Conservation (phyloP, 2,113 vertebrate genomes). For the Anhinga rufa region DNA sequence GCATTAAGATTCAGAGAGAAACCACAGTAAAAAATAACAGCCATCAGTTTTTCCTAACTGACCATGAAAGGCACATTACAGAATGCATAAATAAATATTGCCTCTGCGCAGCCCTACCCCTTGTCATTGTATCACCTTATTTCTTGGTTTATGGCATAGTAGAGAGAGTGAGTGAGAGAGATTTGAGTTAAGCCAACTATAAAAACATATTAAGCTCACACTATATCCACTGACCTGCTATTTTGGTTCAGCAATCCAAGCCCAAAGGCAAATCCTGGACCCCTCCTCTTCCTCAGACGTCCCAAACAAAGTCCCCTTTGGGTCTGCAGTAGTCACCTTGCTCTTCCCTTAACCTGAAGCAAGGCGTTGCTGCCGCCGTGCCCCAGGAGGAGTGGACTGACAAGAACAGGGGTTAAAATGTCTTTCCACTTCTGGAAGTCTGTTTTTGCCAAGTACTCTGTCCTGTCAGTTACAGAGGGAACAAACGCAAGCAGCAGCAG, state of each 20-base stretch:
- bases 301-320: slow-evolving; percentile 28
- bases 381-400: slow-evolving; percentile 50
- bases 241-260: slow-evolving; percentile 29
- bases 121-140: neutral
- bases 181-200: neutral
- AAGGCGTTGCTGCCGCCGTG: slow-evolving; percentile 50
- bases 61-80: neutral
- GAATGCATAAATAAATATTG: neutral
- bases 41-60: neutral
- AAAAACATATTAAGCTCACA: neutral
- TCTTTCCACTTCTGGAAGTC: slow-evolving; percentile 76
- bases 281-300: slow-evolving; percentile 16
- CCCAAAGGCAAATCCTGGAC: neutral
- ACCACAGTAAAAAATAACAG: slow-evolving; percentile 10
- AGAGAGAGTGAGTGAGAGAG: neutral
- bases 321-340: neutral
- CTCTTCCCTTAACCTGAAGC: slow-evolving; percentile 26
- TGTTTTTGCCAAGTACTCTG: slow-evolving; percentile 80
- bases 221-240: slow-evolving; percentile 68
- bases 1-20: slow-evolving; percentile 21
- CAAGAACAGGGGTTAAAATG: slow-evolving; percentile 72
- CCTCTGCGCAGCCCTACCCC: neutral
- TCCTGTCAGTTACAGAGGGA: slow-evolving; percentile 74
- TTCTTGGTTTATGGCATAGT: neutral
- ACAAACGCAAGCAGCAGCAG: slow-evolving; percentile 71